Base-by-base conservation (phyloP, 1,140 invertebrate species). In the Bombus soroeensis region DNA sequence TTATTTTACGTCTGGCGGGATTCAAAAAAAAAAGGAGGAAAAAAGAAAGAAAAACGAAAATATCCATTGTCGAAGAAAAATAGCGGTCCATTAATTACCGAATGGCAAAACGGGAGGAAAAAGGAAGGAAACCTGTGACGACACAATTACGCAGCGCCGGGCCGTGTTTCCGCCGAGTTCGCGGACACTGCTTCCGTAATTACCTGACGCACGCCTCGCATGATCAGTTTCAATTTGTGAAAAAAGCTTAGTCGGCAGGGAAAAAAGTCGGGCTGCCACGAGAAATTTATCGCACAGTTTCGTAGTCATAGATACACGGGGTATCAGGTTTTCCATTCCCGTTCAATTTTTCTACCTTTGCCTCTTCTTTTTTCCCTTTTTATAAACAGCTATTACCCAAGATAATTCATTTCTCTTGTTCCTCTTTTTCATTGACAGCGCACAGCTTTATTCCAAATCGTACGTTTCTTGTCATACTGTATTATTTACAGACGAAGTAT, bases 191-290 rank as follows among this genome's bases (percentile, higher is more conserved):
- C 71, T 85, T 68, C 34, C 59, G 77, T 81, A 85, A 85, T 85
- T 85, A 85, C 78, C 71, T 57, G 78, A 81, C 59, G 78, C 83
- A 81, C 43, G 83, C 83, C 32, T 81, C 77, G 83, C 83, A 85
- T 85, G 83, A 85, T 85, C 83, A 85, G 83, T 85, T 85, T 81
- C 83, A 85, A 85, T 85, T 85, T 85, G 78, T 59, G 78, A 81
- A 74, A 85, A 85, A 81, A 80, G 78, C 83, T 85, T 85, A 74
- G 57, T 80, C 83, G 70, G 78, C 68, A 57, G 32, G n/a, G 25
- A 34, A 81, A 85, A 66, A 74, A 68, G 70, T 74, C 41, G 43
- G 12, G 34, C 41, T 81, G 43, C 70, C 83, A 66, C 41, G 78
- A 73, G 70, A 81, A 81, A 85, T 85, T 85, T 85, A 85, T 85